Base-by-base conservation (phyloP, 2,113 vertebrate species). In the Boleophthalmus pectinirostris region DNA sequence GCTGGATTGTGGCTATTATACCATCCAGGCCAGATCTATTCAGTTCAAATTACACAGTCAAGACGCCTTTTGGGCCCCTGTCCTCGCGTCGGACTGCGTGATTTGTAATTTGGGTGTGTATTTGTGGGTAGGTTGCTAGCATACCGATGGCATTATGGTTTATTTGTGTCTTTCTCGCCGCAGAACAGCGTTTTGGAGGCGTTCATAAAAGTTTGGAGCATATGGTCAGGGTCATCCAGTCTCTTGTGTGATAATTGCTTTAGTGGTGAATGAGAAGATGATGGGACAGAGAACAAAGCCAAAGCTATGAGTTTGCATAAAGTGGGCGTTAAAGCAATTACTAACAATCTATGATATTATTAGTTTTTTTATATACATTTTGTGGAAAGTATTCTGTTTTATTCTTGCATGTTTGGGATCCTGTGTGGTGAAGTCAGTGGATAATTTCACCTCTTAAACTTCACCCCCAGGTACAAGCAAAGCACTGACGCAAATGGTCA, bases 1-100 rank as follows among this genome's bases (percentile, higher is more conserved):
- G 85, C 82, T 66, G 61, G 79, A 83, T 87, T 86, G 83, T 81
- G 74, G 82, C 80, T 72, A 90, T 90, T 88, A 86, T 85, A 72
- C 54, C 73, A 73, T 70, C 47, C 76, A 83, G 76, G 71, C 82
- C 80, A 70, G 69, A 60, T 76, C 82, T 82, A 66, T 88, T 88
- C 83, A 88, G 78, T 66, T 67, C 64, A 82, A 90, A 88, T 87
- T 71, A 74, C 77, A 81, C 24, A 89, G 81, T 80, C 53, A 77
- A 77, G 56, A 75, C 73, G 88, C 72, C 76, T 84, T 80, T 81
- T 78, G 79, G 73, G 76, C 78, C 85, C 60, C 63, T 66, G 66
- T 72, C 24, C 70, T 70, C 80, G 70, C 46, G 74, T 80, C 79
- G 82, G 70, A 64, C 66, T 78, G 74, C 57, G 21, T 80, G 78